Evolutionary conservation across 2,888 invertebrate genomes (phyloP), one percentile per base, ranked within the genome.

Genomic region (Eupithecia insigniata): DNA sequence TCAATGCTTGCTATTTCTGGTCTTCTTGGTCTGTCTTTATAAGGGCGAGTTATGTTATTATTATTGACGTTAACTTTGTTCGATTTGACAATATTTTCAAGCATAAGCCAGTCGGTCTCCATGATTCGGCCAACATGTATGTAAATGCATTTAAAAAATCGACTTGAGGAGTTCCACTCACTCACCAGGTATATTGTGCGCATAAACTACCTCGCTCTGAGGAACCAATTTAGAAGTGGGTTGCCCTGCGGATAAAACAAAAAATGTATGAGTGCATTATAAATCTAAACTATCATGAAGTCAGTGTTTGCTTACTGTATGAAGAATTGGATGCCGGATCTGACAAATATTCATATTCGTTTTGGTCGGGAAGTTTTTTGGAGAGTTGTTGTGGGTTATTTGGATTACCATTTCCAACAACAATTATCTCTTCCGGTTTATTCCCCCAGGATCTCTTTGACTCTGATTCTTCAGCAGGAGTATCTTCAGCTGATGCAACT

Each of bases 101-200:
- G 2, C 43, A 43, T 16, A n/a, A 46, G 46, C 46, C 46, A n/a
- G 5, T 14, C 39, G 39, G 16, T 39, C 16, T 6, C 39, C 43
- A 46, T n/a, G n/a, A 7, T 1, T 16, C 39, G 16, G 16, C 16
- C 16, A 39, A 2, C 14, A 14, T 39, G 3, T 34, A 34, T 1
- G 8, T 16, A 6, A 1, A 36, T 36, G 18, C 2, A 8, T 46
- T 46, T 46, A n/a, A n/a, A 46, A 46, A n/a, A 6, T 28, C 22
- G 32, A 14, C 36, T 22, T 58, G 7, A 7, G 46, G 46, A 46
- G n/a, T n/a, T 46, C n/a, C 39, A 1, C 12, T 36, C 18, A 75
- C 81, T 83, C 78, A 90, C 90, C 90, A 51, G 83, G 81, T 76
- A 87, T 81, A 69, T 80, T 80, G 60, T 84, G 76, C 39, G 87